Evolutionary conservation across 2,113 vertebrate genomes (phyloP).

Genomic region (Tachycineta bicolor): DNA sequence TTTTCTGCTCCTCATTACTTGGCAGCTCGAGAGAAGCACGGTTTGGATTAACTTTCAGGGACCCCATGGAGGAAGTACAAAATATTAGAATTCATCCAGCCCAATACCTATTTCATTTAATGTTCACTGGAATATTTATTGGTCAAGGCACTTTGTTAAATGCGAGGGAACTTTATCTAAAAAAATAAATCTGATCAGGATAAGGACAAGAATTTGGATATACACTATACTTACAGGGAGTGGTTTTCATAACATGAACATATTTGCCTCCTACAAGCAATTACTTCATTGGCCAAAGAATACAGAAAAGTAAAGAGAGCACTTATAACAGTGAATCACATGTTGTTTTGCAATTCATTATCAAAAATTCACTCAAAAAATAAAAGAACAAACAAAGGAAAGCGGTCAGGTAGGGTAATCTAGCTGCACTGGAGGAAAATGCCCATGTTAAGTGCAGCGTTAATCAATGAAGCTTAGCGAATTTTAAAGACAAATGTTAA

Average conservation of each 20-base stretch:
- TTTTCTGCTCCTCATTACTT: background rate
- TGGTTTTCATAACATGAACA: background rate
- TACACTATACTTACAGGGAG: background rate
- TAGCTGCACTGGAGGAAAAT: conserved; percentile 23
- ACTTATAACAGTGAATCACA: background rate
- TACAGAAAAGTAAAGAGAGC: background rate
- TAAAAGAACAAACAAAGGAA: background rate
- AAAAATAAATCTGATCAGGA: background rate
- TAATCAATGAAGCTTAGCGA: conserved; percentile 25
- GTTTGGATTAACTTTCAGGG: conserved; percentile 9
- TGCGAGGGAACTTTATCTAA: background rate
- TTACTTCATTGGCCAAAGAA: background rate
- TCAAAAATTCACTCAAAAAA: conserved; percentile 18
- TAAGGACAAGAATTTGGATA: background rate
- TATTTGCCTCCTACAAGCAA: background rate
- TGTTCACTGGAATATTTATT: background rate
- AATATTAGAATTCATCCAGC: background rate
- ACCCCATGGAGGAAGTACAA: background rate
- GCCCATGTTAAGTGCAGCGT: background rate
- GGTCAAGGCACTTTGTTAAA: background rate
- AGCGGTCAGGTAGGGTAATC: conserved; percentile 16
- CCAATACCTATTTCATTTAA: background rate
- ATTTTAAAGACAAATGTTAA: conserved; percentile 13
- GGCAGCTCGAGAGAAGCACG: background rate
- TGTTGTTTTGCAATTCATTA: conserved; percentile 11